These are phyloP conservation scores for Phaenicophaeus curvirostris DNA, from an alignment of 2,797 vertebrate genomes.

Conservation along the genomic window DNA sequence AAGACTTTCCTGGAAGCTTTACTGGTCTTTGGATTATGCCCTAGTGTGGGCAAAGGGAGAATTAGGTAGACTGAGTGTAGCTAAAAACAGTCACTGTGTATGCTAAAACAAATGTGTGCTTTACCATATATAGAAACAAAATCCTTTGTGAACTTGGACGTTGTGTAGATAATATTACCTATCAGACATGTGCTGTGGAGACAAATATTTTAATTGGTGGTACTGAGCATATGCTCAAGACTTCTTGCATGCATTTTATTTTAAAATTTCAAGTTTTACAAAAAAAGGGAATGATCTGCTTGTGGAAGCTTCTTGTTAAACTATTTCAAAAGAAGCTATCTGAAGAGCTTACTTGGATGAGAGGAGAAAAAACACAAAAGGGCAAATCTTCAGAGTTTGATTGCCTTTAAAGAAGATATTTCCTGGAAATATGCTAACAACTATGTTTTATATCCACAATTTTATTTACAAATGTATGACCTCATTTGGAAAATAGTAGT, in stretches of 20 bases:
- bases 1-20: background rate
- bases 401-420: background rate
- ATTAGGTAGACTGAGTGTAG: background rate
- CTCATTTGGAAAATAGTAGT: background rate
- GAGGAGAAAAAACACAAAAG: background rate
- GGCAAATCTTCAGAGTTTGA: background rate
- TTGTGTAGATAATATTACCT: background rate
- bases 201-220: background rate
- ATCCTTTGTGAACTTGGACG: background rate
- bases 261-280: background rate
- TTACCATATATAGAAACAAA: slow-evolving; percentile 27
- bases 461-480: background rate
- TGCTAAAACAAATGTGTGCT: background rate
- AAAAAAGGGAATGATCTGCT: background rate
- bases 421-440: background rate
- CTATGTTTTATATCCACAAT: background rate
- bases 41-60: background rate
- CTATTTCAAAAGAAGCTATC: background rate
- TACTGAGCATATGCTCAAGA: background rate
- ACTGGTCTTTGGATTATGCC: background rate
- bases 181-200: background rate
- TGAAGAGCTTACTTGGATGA: background rate
- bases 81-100: background rate
- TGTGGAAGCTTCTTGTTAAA: background rate
- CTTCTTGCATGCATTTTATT: background rate